These are phyloP conservation scores for Leptopilina myrica DNA, from an alignment of 2,888 invertebrate species.

Conservation along the genomic window DNA sequence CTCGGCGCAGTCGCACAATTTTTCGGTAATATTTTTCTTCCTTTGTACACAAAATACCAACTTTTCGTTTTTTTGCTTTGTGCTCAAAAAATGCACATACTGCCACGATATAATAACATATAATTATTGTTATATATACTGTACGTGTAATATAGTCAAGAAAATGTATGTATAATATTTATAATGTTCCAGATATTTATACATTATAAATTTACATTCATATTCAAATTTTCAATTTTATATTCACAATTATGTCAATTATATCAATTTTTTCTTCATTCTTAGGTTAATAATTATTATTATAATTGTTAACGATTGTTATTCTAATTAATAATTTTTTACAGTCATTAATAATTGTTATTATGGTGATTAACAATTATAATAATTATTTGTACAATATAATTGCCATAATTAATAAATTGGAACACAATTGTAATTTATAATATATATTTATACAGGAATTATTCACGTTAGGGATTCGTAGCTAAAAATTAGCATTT, in stretches of 20 bases:
- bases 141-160: conserved; percentile 36
- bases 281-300: too few relatives aligned
- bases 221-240: not conserved
- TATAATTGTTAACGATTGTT: too few relatives aligned
- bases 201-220: too few relatives aligned
- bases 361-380: too few relatives aligned
- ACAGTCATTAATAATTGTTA: too few relatives aligned
- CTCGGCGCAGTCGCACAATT: conserved; percentile 9
- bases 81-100: conserved; percentile 71
- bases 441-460: conserved; percentile 15
- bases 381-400: conserved; percentile 44
- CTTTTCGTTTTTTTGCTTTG: conserved; percentile 60
- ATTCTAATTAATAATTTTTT: too few relatives aligned
- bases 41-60: conserved; percentile 75
- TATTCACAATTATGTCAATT: conserved; percentile 52
- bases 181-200: conserved; percentile 47
- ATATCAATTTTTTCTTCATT: too few relatives aligned
- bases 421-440: too few relatives aligned
- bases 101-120: conserved; percentile 63
- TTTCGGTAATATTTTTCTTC: not conserved
- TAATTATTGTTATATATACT: conserved; percentile 56
- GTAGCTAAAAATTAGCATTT: conserved; percentile 66
- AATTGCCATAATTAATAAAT: too few relatives aligned
- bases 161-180: conserved; percentile 64
- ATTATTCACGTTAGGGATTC: conserved; percentile 63